These are phyloP conservation scores for Charanyca ferruginea DNA, from an alignment of 2,888 invertebrate genomes.

Conservation along the genomic window DNA sequence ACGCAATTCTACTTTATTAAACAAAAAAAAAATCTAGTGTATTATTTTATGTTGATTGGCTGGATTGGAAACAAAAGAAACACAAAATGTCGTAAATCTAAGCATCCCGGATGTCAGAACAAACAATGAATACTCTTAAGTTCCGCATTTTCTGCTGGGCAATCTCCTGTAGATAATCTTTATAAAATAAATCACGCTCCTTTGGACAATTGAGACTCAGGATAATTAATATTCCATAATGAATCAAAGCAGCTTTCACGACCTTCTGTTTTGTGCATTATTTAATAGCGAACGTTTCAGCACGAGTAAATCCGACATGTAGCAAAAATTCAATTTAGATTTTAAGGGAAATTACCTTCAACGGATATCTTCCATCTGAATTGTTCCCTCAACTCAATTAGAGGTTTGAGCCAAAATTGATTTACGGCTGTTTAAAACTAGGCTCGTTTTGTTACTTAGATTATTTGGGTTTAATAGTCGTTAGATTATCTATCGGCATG, in stretches of 20 bases:
- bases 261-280: constrained; percentile 62
- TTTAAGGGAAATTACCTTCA: constrained; percentile 65
- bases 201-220: constrained; percentile 55
- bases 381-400: constrained; percentile 78
- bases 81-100: constrained; percentile 43
- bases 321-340: constrained; percentile 58
- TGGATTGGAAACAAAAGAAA: constrained; percentile 23
- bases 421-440: constrained; percentile 85
- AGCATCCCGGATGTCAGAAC: constrained; percentile 32
- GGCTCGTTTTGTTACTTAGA: constrained; percentile 75
- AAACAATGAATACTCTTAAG: constrained; percentile 40
- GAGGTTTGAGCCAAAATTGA: constrained; percentile 77
- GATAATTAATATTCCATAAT: constrained; percentile 67
- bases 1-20: background rate
- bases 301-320: constrained; percentile 52
- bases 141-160: constrained; percentile 40
- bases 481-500: constrained; percentile 68
- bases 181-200: constrained; percentile 60
- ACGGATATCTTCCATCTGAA: constrained; percentile 76
- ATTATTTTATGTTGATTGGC: background rate
- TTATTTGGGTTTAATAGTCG: constrained; percentile 79
- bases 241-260: constrained; percentile 62
- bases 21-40: background rate
- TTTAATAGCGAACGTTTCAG: constrained; percentile 63
- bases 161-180: constrained; percentile 57